These are phyloP conservation scores for Sebastes taczanowskii DNA, from an alignment of 2,797 vertebrate genomes.

Conservation along the genomic window DNA sequence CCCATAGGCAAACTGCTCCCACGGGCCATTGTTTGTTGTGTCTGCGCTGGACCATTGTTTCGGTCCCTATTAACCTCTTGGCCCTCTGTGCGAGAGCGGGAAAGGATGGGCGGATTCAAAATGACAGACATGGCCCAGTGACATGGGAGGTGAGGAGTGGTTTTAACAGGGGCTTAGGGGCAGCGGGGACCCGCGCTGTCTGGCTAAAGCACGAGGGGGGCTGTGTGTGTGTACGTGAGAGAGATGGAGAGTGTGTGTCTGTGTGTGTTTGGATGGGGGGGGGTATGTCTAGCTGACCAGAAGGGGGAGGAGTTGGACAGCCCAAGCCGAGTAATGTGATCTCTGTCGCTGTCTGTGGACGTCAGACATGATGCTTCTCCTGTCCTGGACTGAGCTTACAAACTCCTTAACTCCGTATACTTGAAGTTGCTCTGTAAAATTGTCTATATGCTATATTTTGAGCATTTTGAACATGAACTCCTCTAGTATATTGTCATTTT, in stretches of 20 bases:
- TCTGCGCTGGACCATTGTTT: slow-evolving; percentile 84
- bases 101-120: slow-evolving; percentile 83
- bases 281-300: slow-evolving; percentile 48
- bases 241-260: slow-evolving; percentile 26
- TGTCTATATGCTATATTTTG: not conserved
- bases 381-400: not conserved
- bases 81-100: slow-evolving; percentile 82
- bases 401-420: not conserved
- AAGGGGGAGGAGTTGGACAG: slow-evolving; percentile 59
- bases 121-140: slow-evolving; percentile 82
- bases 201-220: slow-evolving; percentile 35
- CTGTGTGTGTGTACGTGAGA: slow-evolving; percentile 15
- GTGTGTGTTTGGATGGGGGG: slow-evolving; percentile 10
- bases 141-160: slow-evolving; percentile 74
- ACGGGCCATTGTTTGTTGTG: slow-evolving; percentile 84
- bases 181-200: slow-evolving; percentile 81
- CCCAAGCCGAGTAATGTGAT: slow-evolving; percentile 70
- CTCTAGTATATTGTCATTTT: not conserved
- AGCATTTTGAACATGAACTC: not conserved
- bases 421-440: not conserved
- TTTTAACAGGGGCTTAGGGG: slow-evolving; percentile 70
- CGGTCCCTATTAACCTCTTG: slow-evolving; percentile 87
- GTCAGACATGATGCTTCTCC: slow-evolving; percentile 68
- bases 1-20: slow-evolving; percentile 78
- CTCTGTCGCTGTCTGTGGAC: slow-evolving; percentile 59